phyloP scores from a whole-genome alignment of 1,140 invertebrate species.

The Aphelinus certus region DNA sequence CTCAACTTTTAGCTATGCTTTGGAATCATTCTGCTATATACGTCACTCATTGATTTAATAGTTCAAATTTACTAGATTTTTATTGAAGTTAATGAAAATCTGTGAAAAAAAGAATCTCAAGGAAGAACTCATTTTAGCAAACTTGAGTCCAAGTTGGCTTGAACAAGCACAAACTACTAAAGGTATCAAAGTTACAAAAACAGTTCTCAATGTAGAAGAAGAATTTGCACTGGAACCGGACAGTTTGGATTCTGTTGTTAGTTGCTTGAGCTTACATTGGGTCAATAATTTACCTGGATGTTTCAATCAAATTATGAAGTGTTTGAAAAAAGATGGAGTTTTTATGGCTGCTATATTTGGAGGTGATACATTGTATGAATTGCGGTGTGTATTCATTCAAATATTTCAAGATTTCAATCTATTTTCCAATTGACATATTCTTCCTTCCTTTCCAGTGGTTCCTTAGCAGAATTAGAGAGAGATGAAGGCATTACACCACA shows the following conservation, averaged over 20 bases:
- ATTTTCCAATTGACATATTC: no score
- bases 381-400: conserved; percentile 76
- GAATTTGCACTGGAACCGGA: conserved; percentile 83
- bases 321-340: conserved; percentile 90
- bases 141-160: conserved; percentile 79
- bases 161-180: conserved; percentile 75
- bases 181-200: conserved; percentile 72
- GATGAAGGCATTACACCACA: conserved; percentile 92
- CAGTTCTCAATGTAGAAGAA: conserved; percentile 92
- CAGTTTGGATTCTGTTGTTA: conserved; percentile 88
- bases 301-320: conserved; percentile 76
- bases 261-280: conserved; percentile 91
- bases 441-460: no score
- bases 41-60: no score
- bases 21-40: no score
- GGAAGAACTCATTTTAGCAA: conserved; percentile 78
- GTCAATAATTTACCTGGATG: conserved; percentile 95
- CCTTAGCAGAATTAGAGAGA: conserved; percentile 90
- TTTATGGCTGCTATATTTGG: conserved; percentile 95
- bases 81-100: conserved; percentile 39
- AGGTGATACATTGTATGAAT: conserved; percentile 94
- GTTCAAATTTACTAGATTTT: conserved; percentile 20
- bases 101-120: no score
- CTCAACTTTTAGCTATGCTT: no score
- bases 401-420: no score